Evolutionary conservation across 2,888 invertebrate genomes (phyloP).

Genomic region (Microctonus aethiopoides): DNA sequence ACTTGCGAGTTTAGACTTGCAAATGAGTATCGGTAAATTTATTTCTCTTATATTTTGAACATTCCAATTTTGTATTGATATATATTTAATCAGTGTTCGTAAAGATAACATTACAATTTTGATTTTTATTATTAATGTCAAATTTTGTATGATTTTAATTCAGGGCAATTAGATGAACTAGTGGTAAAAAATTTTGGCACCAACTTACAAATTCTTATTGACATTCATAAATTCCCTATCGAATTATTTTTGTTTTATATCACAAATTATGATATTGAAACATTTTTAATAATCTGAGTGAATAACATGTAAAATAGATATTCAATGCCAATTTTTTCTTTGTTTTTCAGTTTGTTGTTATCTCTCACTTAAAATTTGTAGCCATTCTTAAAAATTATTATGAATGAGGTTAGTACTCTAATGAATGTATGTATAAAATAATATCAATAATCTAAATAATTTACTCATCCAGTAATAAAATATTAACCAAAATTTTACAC

Average conservation of each 20-base stretch:
- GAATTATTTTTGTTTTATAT: neutral
- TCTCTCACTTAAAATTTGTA: neutral
- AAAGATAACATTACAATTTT: too few species aligned
- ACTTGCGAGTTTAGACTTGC: too few species aligned
- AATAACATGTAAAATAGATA: neutral
- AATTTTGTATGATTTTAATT: neutral
- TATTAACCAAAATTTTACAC: neutral
- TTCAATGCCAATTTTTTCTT: neutral
- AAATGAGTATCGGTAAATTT: neutral
- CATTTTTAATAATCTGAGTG: neutral
- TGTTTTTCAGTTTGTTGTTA: neutral
- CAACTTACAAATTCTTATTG: slow-evolving; percentile 31
- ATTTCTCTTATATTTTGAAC: neutral
- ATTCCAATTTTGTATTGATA: too few species aligned
- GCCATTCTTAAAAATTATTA: neutral
- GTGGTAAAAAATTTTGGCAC: slow-evolving; percentile 51
- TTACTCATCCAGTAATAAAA: neutral
- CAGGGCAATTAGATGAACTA: slow-evolving; percentile 1
- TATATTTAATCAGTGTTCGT: too few species aligned
- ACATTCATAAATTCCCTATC: neutral
- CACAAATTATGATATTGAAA: neutral
- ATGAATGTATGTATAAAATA: neutral
- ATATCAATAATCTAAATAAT: neutral
- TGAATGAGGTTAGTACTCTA: neutral
- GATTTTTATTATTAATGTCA: too few species aligned